Base-by-base conservation (phyloP, 2,888 invertebrate species). In the Hydropsyche betteni region DNA sequence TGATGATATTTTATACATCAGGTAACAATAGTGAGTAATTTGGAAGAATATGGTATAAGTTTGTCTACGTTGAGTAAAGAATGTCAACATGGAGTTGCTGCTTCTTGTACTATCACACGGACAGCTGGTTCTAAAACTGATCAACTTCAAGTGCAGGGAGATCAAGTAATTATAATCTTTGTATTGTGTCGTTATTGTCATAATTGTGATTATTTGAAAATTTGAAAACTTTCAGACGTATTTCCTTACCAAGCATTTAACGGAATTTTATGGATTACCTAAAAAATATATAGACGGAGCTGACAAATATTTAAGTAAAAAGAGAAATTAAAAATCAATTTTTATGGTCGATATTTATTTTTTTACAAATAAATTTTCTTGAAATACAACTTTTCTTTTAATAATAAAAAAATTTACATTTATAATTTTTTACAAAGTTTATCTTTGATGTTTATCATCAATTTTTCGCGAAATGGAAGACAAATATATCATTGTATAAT, bases 141-240 rank as follows among this genome's bases (percentile, higher is more conserved):
- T 80, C 94, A 95, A 84, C 90, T 97, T 50, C 89, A 95, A 83
- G 90, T 97, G 77, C 97, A 97, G 86, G 97, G 97, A 7, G 97
- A 97, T 85, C 97, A 97, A 89, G 91, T 96, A 76, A 82, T 86
- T 76, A 85, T 24, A 24, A 24, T 24, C 2, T 24, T 84, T 79
- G 81, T 84, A 33, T 82, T 83, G 1, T 44, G 3, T 8, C 0
- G 10, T 79, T 83, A 36, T 51, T 53, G 38, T 5, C 8, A 33
- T 51, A 33, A 52, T 74, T 61, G 3, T n/a, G 6, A 8, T 44
- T 38, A 72, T 34, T n/a, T 52, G 38, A 33, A 44, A 69, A 64
- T 12, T 7, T 64, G 36, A 36, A 3, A 64, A 1, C 78, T 85
- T 85, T 77, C 86, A 88, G 87, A 87, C 86, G 64, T 82, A 86